Evolutionary conservation across 2,888 invertebrate genomes (phyloP).

Genomic region (Crocallis elinguaria): DNA sequence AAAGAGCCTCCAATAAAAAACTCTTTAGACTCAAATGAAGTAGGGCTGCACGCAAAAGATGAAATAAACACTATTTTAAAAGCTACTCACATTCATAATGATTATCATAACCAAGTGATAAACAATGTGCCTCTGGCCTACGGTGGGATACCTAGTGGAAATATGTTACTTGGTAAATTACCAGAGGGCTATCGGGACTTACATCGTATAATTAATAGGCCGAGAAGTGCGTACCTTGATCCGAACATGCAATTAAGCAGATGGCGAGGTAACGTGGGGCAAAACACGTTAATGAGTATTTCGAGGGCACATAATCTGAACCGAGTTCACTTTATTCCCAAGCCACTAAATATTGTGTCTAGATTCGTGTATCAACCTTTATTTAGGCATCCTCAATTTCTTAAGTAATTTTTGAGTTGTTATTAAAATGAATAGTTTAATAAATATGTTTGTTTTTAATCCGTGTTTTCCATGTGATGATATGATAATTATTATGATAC

Average conservation of each 20-base stretch:
- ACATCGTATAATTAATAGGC: conserved; percentile 4
- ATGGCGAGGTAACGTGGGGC: conserved; percentile 22
- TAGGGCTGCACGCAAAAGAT: background rate
- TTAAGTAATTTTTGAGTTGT: background rate
- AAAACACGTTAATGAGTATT: conserved; percentile 25
- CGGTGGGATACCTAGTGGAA: background rate
- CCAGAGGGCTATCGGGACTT: conserved; percentile 14
- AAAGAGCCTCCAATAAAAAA: conserved; percentile 17
- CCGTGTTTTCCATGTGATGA: no score
- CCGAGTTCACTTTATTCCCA: conserved; percentile 25
- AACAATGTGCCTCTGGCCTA: conserved; percentile 19
- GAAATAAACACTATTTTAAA: conserved; percentile 2
- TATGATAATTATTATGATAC: no score
- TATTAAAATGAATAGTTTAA: background rate
- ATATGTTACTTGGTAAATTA: conserved; percentile 13
- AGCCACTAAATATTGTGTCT: conserved; percentile 30
- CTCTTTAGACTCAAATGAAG: background rate
- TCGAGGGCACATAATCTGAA: conserved; percentile 25
- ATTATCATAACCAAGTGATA: conserved; percentile 13
- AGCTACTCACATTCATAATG: conserved; percentile 9
- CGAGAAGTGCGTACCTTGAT: conserved; percentile 13
- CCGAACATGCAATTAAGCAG: conserved; percentile 23
- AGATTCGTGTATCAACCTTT: conserved; percentile 32
- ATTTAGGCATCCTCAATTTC: conserved; percentile 8
- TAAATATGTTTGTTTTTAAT: no score